Percentiles rank a stretch among this genome's conserved stretches.
Evolutionary conservation across 2,113 vertebrate species (phyloP).

Genomic region (Sterna hirundo): DNA sequence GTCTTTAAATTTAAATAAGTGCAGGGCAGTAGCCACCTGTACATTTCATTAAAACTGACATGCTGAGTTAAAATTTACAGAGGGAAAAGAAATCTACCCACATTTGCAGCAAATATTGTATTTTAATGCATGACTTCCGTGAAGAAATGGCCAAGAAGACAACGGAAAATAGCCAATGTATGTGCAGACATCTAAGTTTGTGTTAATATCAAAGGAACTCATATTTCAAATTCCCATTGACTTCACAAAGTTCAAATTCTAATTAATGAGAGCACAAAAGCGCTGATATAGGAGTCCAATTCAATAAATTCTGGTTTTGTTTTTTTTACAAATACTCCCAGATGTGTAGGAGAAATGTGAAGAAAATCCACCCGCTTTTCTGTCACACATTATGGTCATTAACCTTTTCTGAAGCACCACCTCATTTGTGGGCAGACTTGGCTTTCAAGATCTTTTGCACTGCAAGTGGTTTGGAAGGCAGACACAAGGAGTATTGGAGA

Average conservation of each 20-base stretch:
- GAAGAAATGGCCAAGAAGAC: neutral
- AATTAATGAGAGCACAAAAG: neutral
- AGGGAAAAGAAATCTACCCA: neutral
- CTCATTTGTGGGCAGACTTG: neutral
- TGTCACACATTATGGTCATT: neutral
- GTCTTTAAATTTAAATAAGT: neutral
- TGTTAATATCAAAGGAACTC: neutral
- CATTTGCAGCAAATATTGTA: neutral
- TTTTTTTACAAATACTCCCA: neutral
- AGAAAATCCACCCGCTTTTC: neutral
- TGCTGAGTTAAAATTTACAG: neutral
- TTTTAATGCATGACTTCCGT: neutral
- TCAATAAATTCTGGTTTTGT: neutral
- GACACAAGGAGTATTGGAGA: neutral
- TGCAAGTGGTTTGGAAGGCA: neutral
- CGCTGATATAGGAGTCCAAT: neutral
- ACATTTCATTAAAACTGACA: neutral
- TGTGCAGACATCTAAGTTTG: neutral
- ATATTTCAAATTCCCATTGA: neutral
- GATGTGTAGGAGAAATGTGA: neutral
- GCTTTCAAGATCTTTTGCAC: neutral
- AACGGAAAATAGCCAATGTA: neutral
- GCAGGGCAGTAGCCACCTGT: neutral
- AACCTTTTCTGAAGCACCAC: neutral
- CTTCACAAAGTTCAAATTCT: neutral